phyloP scores from a whole-genome alignment of 2,888 invertebrate species.

The Eupithecia abbreviata region DNA sequence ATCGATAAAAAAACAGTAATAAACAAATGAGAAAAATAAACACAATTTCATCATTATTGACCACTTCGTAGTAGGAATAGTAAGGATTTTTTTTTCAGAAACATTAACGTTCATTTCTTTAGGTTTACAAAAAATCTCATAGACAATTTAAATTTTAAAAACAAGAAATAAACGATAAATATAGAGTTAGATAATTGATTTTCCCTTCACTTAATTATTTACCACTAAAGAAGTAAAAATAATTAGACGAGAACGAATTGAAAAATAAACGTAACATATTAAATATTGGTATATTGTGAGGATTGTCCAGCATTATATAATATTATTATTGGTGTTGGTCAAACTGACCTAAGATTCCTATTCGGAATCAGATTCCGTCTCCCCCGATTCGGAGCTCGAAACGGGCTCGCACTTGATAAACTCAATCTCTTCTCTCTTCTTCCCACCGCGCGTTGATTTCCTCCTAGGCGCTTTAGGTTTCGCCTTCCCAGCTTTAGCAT shows the following conservation, averaged over 20 bases:
- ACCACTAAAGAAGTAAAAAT: background rate
- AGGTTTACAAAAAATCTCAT: background rate
- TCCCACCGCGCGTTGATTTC: slow-evolving; percentile 42
- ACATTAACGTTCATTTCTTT: background rate
- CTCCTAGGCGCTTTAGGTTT: background rate
- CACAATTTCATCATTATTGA: background rate
- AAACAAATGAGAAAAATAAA: background rate
- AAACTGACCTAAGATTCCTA: slow-evolving; percentile 3
- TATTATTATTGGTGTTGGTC: background rate
- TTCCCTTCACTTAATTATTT: background rate
- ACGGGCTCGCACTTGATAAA: slow-evolving; percentile 79
- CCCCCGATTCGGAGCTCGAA: slow-evolving; percentile 64
- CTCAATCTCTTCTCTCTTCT: slow-evolving; percentile 68
- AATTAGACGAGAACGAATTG: background rate
- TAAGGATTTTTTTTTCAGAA: background rate
- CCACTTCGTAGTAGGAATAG: background rate
- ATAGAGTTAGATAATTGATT: background rate
- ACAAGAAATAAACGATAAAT: background rate
- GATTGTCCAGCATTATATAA: background rate
- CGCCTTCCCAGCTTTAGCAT: slow-evolving; percentile 45
- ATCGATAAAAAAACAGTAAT: background rate
- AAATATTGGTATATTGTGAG: background rate
- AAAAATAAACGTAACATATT: background rate
- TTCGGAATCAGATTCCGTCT: slow-evolving; percentile 50
- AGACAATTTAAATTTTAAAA: background rate